Conservation (phyloP, 2,113 vertebrate genomes). For the Anarhynchus alexandrinus region DNA sequence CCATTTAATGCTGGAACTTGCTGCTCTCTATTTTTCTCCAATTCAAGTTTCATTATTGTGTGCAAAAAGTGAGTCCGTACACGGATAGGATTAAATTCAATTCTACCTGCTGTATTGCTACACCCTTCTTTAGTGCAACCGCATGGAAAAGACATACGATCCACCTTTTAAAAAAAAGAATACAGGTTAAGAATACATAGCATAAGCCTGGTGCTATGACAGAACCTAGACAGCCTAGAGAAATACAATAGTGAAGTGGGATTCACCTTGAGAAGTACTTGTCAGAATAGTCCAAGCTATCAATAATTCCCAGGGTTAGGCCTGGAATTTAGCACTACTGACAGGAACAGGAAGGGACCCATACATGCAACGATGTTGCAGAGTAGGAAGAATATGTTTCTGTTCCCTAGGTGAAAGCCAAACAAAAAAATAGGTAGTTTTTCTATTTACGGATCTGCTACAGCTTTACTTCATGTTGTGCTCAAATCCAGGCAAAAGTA, state of each 20-base stretch:
- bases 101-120: conserved; percentile 94
- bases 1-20: conserved; percentile 83
- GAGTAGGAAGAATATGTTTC: not conserved
- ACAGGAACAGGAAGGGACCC: not conserved
- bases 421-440: not conserved
- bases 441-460: not conserved
- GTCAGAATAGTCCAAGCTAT: not conserved
- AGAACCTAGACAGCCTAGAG: not conserved
- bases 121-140: conserved; percentile 98
- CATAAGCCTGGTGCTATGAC: not conserved
- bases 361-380: not conserved
- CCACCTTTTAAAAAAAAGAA: conserved; percentile 83
- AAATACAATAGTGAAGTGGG: not conserved
- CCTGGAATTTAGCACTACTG: not conserved
- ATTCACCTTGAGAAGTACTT: not conserved
- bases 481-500: not conserved
- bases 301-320: not conserved
- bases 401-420: not conserved
- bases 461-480: not conserved
- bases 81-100: conserved; percentile 98
- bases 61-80: conserved; percentile 99
- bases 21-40: conserved; percentile 95
- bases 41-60: conserved; percentile 98
- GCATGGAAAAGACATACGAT: conserved; percentile 98
- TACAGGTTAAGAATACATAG: conserved; percentile 43